These are phyloP conservation scores for Nomada ruficornis DNA, from an alignment of 2,888 invertebrate species.

Conservation along the genomic window DNA sequence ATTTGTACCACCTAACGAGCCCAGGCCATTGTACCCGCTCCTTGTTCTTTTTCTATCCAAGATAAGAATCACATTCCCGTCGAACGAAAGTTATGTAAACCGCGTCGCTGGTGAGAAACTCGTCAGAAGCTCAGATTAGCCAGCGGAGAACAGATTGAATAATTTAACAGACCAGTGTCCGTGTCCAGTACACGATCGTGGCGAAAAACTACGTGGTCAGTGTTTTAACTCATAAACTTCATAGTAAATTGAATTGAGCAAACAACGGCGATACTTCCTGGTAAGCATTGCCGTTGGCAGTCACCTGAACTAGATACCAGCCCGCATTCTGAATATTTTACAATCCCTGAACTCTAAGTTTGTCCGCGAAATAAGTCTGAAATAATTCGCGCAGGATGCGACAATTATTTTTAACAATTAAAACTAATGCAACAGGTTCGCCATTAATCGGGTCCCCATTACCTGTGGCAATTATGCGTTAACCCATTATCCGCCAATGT, in stretches of 20 bases:
- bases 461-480: no score
- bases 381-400: background rate
- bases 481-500: no score
- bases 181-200: slow-evolving; percentile 10
- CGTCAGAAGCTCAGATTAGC: slow-evolving; percentile 40
- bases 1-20: background rate
- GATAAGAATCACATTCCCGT: background rate
- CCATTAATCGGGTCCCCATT: no score
- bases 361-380: background rate
- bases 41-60: background rate
- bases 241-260: slow-evolving; percentile 32
- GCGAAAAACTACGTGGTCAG: slow-evolving; percentile 39
- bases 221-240: slow-evolving; percentile 28
- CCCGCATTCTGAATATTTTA: background rate
- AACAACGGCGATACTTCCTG: slow-evolving; percentile 13
- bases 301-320: background rate
- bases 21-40: background rate
- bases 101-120: slow-evolving; percentile 31
- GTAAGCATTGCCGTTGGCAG: background rate
- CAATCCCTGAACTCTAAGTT: background rate
- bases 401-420: no score
- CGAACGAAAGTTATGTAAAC: slow-evolving; percentile 28
- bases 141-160: slow-evolving; percentile 27
- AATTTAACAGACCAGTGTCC: slow-evolving; percentile 21
- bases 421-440: no score